Conservation (phyloP, 2,797 vertebrate genomes). For the Chromis chromis region DNA sequence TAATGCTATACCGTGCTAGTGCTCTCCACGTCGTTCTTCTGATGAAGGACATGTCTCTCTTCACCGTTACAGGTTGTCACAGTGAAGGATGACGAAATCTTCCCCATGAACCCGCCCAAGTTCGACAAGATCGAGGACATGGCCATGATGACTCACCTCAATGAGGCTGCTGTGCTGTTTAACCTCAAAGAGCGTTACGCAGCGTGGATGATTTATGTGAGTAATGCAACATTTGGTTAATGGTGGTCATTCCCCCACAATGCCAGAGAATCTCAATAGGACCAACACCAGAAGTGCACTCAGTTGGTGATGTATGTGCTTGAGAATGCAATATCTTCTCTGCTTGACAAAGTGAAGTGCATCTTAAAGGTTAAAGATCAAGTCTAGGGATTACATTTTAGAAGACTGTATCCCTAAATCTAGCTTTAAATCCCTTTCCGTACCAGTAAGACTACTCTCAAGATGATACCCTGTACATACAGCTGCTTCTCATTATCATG, state of each 20-base stretch:
- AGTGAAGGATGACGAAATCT: constrained; percentile 71
- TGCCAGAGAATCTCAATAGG: neutral
- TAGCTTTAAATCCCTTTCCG: neutral
- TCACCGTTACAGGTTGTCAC: constrained; percentile 43
- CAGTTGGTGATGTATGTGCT: neutral
- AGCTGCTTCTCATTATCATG: neutral
- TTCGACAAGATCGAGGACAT: constrained; percentile 82
- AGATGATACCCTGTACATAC: neutral
- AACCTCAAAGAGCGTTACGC: constrained; percentile 95
- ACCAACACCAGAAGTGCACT: neutral
- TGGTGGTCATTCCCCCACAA: constrained; percentile 15
- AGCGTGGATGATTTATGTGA: constrained; percentile 91
- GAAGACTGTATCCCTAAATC: neutral
- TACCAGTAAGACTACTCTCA: neutral
- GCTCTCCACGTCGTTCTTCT: neutral
- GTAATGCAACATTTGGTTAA: constrained; percentile 22
- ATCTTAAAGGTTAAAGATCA: neutral
- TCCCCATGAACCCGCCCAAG: constrained; percentile 75
- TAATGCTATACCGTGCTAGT: too few relatives aligned
- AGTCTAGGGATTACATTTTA: neutral
- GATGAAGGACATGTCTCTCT: constrained; percentile 10
- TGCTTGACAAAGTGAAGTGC: neutral
- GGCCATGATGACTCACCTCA: constrained; percentile 83
- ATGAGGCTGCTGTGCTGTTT: constrained; percentile 87
- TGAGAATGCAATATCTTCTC: neutral